phyloP scores from a whole-genome alignment of 2,113 vertebrate genomes.

The Lepus europaeus region DNA sequence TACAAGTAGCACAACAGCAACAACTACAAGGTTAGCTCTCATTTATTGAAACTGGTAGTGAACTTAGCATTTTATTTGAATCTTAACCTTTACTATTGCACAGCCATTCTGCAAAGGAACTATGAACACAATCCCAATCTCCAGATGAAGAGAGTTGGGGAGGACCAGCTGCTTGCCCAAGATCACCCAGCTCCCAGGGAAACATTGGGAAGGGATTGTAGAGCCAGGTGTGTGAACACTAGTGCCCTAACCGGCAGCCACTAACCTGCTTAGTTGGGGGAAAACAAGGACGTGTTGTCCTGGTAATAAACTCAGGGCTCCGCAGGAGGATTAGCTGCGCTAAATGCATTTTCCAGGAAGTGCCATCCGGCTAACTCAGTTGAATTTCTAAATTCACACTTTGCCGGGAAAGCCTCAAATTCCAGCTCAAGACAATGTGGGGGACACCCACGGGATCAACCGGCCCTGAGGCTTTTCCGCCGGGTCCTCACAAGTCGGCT shows the following conservation, averaged over 20 bases:
- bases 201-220: neutral
- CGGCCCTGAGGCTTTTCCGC: rapidly evolving
- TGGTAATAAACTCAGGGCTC: neutral
- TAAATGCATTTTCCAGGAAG: neutral
- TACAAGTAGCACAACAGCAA: neutral
- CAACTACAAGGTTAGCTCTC: too few relatives aligned
- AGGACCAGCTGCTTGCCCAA: neutral
- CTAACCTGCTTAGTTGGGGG: neutral
- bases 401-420: neutral
- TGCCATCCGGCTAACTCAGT: neutral
- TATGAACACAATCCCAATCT: neutral
- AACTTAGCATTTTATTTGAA: neutral
- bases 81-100: neutral
- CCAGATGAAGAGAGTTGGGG: neutral
- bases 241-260: neutral
- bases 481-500: neutral
- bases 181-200: neutral
- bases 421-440: neutral
- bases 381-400: conserved; percentile 33
- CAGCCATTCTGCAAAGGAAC: neutral
- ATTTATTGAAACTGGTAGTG: neutral
- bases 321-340: too few relatives aligned
- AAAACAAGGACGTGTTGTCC: neutral
- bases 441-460: too few relatives aligned
- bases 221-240: neutral